Evolutionary conservation across 2,888 invertebrate genomes (phyloP), one percentile per base, ranked within the genome.

Genomic region (Drosophila nigricruria): DNA sequence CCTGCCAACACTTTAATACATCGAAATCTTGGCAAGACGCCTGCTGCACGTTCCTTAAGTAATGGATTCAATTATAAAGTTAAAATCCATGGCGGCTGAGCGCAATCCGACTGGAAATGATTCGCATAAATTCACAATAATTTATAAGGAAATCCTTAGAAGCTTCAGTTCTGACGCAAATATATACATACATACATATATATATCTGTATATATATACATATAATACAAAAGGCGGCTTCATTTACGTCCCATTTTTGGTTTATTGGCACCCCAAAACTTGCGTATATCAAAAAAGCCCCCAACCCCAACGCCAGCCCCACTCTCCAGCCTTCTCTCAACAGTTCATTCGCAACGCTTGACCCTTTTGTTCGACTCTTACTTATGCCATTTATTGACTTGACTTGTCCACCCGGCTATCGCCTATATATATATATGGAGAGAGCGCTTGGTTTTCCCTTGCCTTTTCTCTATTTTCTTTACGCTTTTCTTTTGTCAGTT

Each of bases 91-190:
- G 85, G 76, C 80, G 88, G 62, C 69, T 71, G 64, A 25, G 42
- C 68, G 73, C 87, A 85, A 87, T 86, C 88, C 87, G 71, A 89
- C 77, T 86, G 86, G 90, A 89, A 87, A 77, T 87, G 87, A 87
- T 90, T 89, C 87, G 87, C 87, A 87, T 87, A 90, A 89, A 89
- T 90, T 89, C 90, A 78, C 89, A 88, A 80, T 88, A 89, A 89
- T 89, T 88, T 88, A 90, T 88, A 89, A 84, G 81, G 80, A 86
- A 89, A 86, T 86, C 88, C 90, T 82, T 77, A 85, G 86, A 72
- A 82, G 63, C 65, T 49, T 47, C 70, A 62, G 64, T 52, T 58
- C 73, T 60, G 16, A 67, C 62, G 56, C 74, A 57, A 16, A 61
- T 25, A 65, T 40, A 27, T 8, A 34, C 27, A 49, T 23, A 9